These are phyloP conservation scores for Neolamprologus kungweensis DNA, from an alignment of 2,113 vertebrate species.

Conservation along the genomic window DNA sequence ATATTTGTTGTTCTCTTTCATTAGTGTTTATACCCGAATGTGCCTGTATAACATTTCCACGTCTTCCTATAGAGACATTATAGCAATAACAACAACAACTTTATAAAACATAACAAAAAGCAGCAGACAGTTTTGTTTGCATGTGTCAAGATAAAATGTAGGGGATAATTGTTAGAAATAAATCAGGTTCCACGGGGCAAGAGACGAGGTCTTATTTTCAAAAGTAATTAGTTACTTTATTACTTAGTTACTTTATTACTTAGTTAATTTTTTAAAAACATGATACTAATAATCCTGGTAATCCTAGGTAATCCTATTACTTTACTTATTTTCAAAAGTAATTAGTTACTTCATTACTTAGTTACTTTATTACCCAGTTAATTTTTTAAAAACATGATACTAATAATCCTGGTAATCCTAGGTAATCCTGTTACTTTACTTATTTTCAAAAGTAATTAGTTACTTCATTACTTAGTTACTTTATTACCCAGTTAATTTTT, in stretches of 20 bases:
- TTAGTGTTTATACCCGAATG: background rate
- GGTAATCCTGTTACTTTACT: too few species aligned
- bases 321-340: too few species aligned
- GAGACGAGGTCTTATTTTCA: background rate
- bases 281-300: background rate
- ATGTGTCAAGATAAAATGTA: background rate
- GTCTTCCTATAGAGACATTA: background rate
- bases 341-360: rapidly evolving
- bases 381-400: too few species aligned
- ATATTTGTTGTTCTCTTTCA: background rate
- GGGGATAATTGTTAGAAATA: background rate
- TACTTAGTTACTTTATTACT: background rate
- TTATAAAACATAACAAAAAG: rapidly evolving
- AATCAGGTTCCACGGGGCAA: rapidly evolving
- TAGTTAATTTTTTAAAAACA: background rate
- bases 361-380: rapidly evolving
- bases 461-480: too few species aligned
- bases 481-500: too few species aligned
- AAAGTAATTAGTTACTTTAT: too few species aligned
- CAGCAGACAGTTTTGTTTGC: background rate
- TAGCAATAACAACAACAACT: background rate
- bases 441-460: too few species aligned
- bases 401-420: too few species aligned
- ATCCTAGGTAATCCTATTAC: too few species aligned
- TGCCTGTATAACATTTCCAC: rapidly evolving